Evolutionary conservation across 2,888 invertebrate genomes (phyloP), one percentile per base, ranked within the genome.

Genomic region (Zaprionus lineosus): DNA sequence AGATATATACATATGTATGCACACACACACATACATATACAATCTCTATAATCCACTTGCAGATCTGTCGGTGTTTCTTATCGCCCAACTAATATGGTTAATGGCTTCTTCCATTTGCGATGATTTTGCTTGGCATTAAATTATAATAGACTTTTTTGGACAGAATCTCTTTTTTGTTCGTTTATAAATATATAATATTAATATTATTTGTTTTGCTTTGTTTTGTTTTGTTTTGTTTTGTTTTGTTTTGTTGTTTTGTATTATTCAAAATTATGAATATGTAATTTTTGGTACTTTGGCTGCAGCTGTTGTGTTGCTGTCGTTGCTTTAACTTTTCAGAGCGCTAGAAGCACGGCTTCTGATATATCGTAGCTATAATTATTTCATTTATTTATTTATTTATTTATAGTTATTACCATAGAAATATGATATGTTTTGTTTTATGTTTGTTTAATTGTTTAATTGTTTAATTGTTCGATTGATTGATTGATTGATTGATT

Each of bases 331-430:
- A n/a, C n/a, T 59, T 40, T 52, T 88, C 81, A 89, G 58, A 89
- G 89, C 46, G 89, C 89, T 89, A 89, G 78, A 62, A 89, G 87
- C 81, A 89, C 89, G 75, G 89, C 89, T 81, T 89, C 89, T 85
- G 87, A 87, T 83, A 89, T 89, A 87, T 89, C 89, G 86, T 89
- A 89, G 88, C 89, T 89, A 85, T 69, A 57, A 43, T 64, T 60
- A 34, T 64, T 41, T 41, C 39, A 51, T 55, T 62, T 33, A 68
- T 70, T 59, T 24, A 37, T 53, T 48, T 26, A 44, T 53, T 53
- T 31, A 31, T 62, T 59, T 31, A 18, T 41, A 3, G 15, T 40
- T 44, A 24, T 15, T 31, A 12, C n/a, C n/a, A n/a, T n/a, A n/a
- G n/a, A n/a, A n/a, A n/a, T 19, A 19, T 6, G 19, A 16, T 31